A percentile compares a stretch with the other conserved stretches of the same genome.
Conservation (phyloP, 1,140 invertebrate species). For the Lordiphosa stackelbergi region DNA sequence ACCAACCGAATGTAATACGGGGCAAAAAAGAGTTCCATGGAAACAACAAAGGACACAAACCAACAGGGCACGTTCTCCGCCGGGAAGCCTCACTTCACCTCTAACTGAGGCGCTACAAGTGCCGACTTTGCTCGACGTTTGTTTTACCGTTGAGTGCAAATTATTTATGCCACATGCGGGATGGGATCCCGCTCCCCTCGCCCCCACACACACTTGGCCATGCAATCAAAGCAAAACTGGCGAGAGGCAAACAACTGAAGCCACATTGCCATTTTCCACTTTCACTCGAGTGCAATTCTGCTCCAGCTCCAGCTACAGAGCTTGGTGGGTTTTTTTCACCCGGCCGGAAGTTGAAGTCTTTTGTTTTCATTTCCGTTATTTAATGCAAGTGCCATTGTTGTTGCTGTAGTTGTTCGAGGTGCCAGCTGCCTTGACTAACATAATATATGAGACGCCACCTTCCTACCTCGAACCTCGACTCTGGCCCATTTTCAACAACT, state of each 20-base stretch:
- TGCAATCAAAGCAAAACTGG: slow-evolving; percentile 58
- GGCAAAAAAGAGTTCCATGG: slow-evolving; percentile 15
- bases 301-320: slow-evolving; percentile 18
- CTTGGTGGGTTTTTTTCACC: slow-evolving; percentile 14
- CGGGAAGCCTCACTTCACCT: slow-evolving; percentile 9
- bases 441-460: slow-evolving; percentile 51
- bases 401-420: slow-evolving; percentile 34
- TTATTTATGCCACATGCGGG: slow-evolving; percentile 68
- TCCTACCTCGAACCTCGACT: slow-evolving; percentile 9
- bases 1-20: slow-evolving; percentile 49
- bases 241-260: slow-evolving; percentile 55
- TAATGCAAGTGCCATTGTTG: slow-evolving; percentile 63
- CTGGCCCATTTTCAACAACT: slow-evolving; percentile 41
- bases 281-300: slow-evolving; percentile 63
- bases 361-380: slow-evolving; percentile 75
- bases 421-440: slow-evolving; percentile 62
- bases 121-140: slow-evolving; percentile 51
- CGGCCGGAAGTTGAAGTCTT: slow-evolving; percentile 66
- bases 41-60: slow-evolving; percentile 18
- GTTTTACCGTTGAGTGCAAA: slow-evolving; percentile 63
- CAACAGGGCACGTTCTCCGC: slow-evolving; percentile 9
- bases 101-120: slow-evolving; percentile 49
- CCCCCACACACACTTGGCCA: slow-evolving; percentile 29
- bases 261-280: slow-evolving; percentile 59
- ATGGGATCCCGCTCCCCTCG: slow-evolving; percentile 11